Conservation (phyloP, 2,113 vertebrate genomes). For the Sturnus vulgaris region DNA sequence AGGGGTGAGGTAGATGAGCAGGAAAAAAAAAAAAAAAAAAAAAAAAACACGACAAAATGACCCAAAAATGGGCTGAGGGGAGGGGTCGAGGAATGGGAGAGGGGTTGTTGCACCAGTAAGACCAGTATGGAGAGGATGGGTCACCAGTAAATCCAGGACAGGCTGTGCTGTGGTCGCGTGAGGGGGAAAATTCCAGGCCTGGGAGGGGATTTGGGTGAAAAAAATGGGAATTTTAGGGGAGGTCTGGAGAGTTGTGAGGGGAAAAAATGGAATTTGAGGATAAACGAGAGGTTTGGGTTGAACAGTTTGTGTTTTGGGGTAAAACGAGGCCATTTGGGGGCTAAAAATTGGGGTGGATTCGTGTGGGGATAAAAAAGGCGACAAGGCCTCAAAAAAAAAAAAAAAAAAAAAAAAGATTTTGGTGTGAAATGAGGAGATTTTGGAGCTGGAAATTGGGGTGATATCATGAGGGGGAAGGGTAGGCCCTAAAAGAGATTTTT, state of each 20-base stretch:
- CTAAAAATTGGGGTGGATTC: neutral
- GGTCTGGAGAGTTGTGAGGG: neutral
- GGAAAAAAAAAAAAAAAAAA: no score
- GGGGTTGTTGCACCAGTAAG: neutral
- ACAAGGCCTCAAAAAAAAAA: neutral
- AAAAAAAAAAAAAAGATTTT: neutral
- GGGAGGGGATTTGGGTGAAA: neutral
- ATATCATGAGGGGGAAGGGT: no score
- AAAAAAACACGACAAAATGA: neutral
- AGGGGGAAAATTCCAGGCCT: neutral
- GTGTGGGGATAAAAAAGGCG: neutral
- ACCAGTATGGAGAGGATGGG: neutral
- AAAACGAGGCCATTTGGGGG: rapidly evolving
- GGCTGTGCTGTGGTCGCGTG: rapidly evolving
- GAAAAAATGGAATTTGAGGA: neutral
- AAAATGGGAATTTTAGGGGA: neutral
- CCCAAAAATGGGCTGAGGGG: neutral
- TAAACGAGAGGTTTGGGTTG: neutral
- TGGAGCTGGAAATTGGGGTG: neutral
- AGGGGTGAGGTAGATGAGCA: neutral
- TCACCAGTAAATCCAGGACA: neutral
- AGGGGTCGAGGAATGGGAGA: no score
- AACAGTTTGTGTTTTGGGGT: neutral
- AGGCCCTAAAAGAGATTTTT: neutral
- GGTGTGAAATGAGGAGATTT: neutral